phyloP scores from a whole-genome alignment of 1,140 invertebrate genomes.

The Lethocerus indicus region DNA sequence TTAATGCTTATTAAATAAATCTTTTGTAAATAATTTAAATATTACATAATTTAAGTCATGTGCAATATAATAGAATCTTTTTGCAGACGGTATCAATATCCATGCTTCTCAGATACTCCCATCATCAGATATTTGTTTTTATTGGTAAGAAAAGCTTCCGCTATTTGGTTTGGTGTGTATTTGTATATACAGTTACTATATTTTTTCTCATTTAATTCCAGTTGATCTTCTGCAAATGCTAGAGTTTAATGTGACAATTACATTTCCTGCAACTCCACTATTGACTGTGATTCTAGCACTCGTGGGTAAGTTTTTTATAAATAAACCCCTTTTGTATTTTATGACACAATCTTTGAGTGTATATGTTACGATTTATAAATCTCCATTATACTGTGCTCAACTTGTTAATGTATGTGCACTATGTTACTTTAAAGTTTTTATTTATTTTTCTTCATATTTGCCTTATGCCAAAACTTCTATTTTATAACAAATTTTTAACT shows the following conservation, averaged over 20 bases:
- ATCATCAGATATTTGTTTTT: slow-evolving; percentile 97
- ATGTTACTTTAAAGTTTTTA: too few relatives aligned
- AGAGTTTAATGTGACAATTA: slow-evolving; percentile 82
- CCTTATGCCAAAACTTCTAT: too few relatives aligned
- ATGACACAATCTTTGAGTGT: too few relatives aligned
- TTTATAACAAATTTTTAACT: too few relatives aligned
- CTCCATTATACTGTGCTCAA: too few relatives aligned
- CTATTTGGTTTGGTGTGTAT: neutral
- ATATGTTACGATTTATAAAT: too few relatives aligned
- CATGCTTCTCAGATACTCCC: slow-evolving; percentile 92
- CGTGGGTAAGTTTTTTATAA: slow-evolving; percentile 67
- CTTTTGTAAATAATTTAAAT: slow-evolving; percentile 6
- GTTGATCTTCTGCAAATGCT: slow-evolving; percentile 95
- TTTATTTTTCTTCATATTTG: neutral
- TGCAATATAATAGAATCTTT: too few relatives aligned
- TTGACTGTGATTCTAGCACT: slow-evolving; percentile 93
- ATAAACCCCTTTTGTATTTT: too few relatives aligned
- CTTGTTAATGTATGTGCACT: too few relatives aligned
- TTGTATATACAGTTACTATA: slow-evolving; percentile 15
- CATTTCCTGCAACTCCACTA: slow-evolving; percentile 83
- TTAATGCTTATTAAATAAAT: neutral
- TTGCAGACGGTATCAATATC: slow-evolving; percentile 95
- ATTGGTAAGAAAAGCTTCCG: slow-evolving; percentile 64
- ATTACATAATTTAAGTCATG: too few relatives aligned
- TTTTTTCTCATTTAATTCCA: slow-evolving; percentile 30